phyloP scores from a whole-genome alignment of 2,888 invertebrate species.

The Cantharis lateralis region DNA sequence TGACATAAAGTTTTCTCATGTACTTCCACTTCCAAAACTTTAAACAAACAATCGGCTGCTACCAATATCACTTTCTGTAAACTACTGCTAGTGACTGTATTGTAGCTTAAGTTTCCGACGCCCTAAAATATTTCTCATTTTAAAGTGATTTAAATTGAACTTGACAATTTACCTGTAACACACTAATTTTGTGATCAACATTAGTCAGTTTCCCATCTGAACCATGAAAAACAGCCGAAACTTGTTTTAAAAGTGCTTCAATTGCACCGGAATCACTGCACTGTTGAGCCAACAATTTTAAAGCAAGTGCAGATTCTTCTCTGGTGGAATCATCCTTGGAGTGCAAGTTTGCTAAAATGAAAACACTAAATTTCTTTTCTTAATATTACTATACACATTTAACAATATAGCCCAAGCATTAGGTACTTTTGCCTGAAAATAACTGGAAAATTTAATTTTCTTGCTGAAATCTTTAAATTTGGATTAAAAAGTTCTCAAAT shows the following conservation, averaged over 20 bases:
- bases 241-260: slow-evolving; percentile 67
- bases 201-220: slow-evolving; percentile 90
- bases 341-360: slow-evolving; percentile 72
- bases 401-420: background rate
- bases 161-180: slow-evolving; percentile 68
- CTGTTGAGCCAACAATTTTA: slow-evolving; percentile 72
- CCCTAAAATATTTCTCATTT: slow-evolving; percentile 56
- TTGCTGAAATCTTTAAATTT: too few species aligned
- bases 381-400: background rate
- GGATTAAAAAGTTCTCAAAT: too few species aligned
- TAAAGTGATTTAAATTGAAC: background rate
- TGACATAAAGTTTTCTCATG: slow-evolving; percentile 89
- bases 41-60: slow-evolving; percentile 71
- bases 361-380: background rate
- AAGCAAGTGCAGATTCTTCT: slow-evolving; percentile 73
- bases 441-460: too few species aligned
- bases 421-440: too few species aligned
- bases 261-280: slow-evolving; percentile 71
- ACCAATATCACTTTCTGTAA: slow-evolving; percentile 64
- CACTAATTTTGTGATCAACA: slow-evolving; percentile 84
- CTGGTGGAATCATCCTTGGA: slow-evolving; percentile 83
- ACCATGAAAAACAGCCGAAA: slow-evolving; percentile 84
- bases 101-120: slow-evolving; percentile 74
- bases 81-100: slow-evolving; percentile 66
- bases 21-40: slow-evolving; percentile 83